These are phyloP conservation scores for Drosophila borealis DNA, from an alignment of 2,888 invertebrate genomes.

Conservation along the genomic window DNA sequence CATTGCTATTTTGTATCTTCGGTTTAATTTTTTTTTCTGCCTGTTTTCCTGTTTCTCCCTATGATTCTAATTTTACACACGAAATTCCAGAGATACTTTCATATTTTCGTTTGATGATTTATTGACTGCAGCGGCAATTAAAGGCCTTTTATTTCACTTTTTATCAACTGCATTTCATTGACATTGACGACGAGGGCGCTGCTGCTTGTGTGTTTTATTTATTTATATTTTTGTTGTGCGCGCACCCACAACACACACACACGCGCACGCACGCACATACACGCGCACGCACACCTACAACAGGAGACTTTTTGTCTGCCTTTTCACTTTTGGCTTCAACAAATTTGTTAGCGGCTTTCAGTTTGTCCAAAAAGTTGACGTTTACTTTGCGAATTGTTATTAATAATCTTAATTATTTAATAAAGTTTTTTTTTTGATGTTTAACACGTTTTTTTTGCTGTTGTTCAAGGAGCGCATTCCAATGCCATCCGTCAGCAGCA, in stretches of 20 bases:
- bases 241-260: constrained; percentile 52
- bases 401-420: neutral
- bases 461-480: constrained; percentile 65
- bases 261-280: constrained; percentile 16
- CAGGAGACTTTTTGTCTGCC: constrained; percentile 50
- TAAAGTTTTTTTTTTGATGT: neutral
- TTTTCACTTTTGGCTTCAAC: constrained; percentile 39
- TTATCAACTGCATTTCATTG: constrained; percentile 75
- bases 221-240: constrained; percentile 74
- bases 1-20: constrained; percentile 51
- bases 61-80: constrained; percentile 73
- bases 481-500: constrained; percentile 64
- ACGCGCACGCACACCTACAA: constrained; percentile 36
- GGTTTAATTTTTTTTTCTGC: neutral
- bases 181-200: constrained; percentile 64
- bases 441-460: constrained; percentile 27
- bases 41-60: constrained; percentile 17
- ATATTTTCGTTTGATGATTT: constrained; percentile 80
- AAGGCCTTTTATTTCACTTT: constrained; percentile 77
- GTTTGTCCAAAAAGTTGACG: neutral
- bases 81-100: constrained; percentile 75
- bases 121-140: constrained; percentile 78
- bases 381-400: constrained; percentile 8
- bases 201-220: constrained; percentile 67
- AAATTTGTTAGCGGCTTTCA: constrained; percentile 9